Evolutionary conservation across 2,888 invertebrate species (phyloP).

Genomic region (Stenchaetothrips biformis): DNA sequence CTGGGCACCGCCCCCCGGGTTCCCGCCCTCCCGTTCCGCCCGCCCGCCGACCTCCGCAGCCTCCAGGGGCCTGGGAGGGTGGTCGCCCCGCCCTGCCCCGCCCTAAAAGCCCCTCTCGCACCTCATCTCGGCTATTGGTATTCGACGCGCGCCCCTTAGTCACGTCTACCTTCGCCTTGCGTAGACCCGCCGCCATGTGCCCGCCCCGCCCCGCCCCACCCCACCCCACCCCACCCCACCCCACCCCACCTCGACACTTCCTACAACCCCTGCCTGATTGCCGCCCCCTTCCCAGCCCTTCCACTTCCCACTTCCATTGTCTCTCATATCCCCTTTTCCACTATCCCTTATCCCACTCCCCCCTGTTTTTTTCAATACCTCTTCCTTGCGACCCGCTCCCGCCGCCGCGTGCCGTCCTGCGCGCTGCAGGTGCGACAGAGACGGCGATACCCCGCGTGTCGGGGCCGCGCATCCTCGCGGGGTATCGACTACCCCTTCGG

Average conservation of each 20-base stretch:
- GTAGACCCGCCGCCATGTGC: neutral
- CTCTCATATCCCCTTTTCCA: neutral
- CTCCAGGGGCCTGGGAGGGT: neutral
- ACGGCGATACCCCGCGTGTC: no score
- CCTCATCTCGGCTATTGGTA: slow-evolving; percentile 12
- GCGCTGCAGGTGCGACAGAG: neutral
- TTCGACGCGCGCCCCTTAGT: slow-evolving; percentile 13
- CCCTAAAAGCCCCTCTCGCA: neutral
- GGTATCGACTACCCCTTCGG: no score
- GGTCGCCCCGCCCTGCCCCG: neutral
- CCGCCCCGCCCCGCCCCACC: neutral
- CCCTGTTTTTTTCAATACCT: no score
- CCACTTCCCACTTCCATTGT: neutral
- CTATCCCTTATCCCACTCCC: no score
- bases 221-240: no score
- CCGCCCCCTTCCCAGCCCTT: neutral
- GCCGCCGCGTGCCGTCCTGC: neutral
- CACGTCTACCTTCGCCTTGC: slow-evolving; percentile 8
- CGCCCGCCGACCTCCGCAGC: neutral
- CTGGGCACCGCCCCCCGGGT: neutral
- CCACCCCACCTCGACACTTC: no score
- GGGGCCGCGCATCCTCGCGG: no score
- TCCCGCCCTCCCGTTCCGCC: neutral
- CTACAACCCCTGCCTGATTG: neutral
- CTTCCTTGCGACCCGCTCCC: neutral